phyloP scores from a whole-genome alignment of 2,113 vertebrate genomes.

The Addax nasomaculatus region DNA sequence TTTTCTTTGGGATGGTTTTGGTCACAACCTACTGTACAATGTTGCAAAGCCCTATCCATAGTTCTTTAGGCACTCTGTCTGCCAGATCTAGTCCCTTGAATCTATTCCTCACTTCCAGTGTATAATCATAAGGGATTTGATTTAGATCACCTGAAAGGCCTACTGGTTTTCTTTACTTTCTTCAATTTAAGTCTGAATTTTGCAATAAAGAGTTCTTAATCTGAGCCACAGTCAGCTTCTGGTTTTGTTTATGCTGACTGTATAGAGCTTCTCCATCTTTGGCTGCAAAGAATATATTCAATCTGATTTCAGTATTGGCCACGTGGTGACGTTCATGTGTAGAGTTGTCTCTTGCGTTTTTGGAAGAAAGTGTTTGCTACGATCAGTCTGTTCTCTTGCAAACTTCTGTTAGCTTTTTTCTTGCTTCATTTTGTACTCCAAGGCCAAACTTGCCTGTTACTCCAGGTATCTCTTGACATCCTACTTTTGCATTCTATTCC shows the following conservation, averaged over 20 bases:
- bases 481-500: background rate
- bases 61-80: background rate
- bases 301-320: background rate
- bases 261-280: background rate
- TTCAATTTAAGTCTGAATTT: background rate
- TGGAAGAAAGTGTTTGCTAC: background rate
- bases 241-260: background rate
- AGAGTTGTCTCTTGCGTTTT: background rate
- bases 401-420: background rate
- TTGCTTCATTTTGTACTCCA: background rate
- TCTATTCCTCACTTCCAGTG: background rate
- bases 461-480: background rate
- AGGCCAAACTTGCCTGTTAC: background rate
- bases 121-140: background rate
- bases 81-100: background rate
- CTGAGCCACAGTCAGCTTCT: background rate
- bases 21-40: background rate
- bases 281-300: background rate
- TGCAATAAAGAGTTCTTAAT: background rate
- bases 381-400: background rate
- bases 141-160: background rate
- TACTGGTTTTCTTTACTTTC: background rate
- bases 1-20: background rate
- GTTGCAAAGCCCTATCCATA: background rate
- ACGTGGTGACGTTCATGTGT: background rate